Evolutionary conservation across 2,113 vertebrate species (phyloP).

Genomic region (Thryonomys swinderianus): DNA sequence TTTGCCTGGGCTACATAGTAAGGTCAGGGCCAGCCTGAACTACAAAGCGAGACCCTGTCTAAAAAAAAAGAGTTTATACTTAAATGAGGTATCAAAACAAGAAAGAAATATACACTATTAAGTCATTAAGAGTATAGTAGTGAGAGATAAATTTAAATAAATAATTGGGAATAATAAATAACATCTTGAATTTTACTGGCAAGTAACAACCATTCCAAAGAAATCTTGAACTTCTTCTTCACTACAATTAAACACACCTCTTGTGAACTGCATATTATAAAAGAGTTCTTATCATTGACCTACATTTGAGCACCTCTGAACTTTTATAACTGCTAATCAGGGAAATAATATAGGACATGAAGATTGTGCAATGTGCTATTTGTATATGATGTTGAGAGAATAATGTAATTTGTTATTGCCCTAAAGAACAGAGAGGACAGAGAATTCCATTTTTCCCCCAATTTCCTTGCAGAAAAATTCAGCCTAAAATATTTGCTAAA

Average conservation of each 20-base stretch:
- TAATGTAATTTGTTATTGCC: neutral
- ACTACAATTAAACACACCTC: neutral
- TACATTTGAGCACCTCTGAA: slow-evolving; percentile 54
- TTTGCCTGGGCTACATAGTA: no score
- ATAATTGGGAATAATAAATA: neutral
- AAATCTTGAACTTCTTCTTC: slow-evolving; percentile 9
- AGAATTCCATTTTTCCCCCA: neutral
- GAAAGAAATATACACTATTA: neutral
- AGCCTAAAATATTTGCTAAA: slow-evolving; percentile 39
- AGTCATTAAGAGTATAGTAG: neutral
- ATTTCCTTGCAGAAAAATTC: slow-evolving; percentile 11
- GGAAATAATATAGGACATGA: slow-evolving; percentile 44
- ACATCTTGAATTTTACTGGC: neutral
- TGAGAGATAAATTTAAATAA: neutral
- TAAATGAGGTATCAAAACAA: neutral
- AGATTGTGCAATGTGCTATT: neutral
- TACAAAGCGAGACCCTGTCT: no score
- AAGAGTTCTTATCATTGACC: slow-evolving; percentile 52
- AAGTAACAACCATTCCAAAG: neutral
- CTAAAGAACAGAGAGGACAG: neutral
- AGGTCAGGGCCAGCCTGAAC: no score
- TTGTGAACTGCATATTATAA: neutral
- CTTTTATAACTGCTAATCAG: slow-evolving; percentile 49
- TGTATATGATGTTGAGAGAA: neutral
- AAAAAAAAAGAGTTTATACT: neutral